These are phyloP conservation scores for Argynnis bischoffii DNA, from an alignment of 2,888 invertebrate genomes.

Conservation along the genomic window DNA sequence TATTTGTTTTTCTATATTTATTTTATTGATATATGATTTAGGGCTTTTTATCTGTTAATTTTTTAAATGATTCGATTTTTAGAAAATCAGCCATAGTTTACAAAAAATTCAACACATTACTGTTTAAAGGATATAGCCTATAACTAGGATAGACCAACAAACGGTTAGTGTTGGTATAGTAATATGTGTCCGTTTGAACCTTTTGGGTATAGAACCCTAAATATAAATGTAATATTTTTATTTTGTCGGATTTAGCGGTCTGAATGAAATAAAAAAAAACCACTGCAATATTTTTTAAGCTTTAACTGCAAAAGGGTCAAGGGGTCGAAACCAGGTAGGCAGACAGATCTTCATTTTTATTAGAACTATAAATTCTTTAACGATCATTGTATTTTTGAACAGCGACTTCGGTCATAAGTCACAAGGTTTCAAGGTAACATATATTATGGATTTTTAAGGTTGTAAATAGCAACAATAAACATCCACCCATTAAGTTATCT, in stretches of 20 bases:
- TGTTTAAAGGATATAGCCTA: no score
- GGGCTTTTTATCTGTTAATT: no score
- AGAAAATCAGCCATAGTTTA: no score
- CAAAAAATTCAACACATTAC: no score
- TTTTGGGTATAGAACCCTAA: no score
- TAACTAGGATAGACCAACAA: no score
- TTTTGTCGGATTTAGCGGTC: not conserved
- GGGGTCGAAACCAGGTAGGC: not conserved
- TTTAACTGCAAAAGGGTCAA: not conserved
- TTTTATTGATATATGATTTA: no score
- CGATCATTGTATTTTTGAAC: conserved; percentile 2
- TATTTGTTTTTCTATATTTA: no score
- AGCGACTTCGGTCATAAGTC: conserved; percentile 13
- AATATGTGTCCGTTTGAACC: no score
- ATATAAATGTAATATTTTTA: no score
- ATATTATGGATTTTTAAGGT: not conserved
- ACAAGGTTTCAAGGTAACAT: conserved; percentile 15
- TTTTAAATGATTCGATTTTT: no score
- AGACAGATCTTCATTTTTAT: not conserved
- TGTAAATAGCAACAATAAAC: not conserved
- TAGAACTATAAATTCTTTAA: conserved; percentile 4
- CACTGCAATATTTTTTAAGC: not conserved
- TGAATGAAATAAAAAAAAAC: not conserved
- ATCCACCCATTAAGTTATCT: not conserved
- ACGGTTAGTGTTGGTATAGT: no score